phyloP scores from a whole-genome alignment of 2,888 invertebrate genomes.

The Cenopis cana region DNA sequence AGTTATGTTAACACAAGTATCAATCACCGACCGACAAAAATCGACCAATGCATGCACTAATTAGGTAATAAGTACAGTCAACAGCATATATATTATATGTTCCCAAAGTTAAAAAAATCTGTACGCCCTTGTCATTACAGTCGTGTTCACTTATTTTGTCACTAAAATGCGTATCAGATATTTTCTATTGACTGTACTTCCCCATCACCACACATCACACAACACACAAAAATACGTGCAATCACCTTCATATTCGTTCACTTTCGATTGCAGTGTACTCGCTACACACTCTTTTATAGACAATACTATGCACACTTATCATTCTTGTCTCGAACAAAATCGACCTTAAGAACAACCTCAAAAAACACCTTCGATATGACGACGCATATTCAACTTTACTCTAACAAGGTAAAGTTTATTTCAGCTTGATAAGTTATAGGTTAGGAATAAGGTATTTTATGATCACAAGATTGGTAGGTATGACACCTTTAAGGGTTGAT shows the following conservation, averaged over 20 bases:
- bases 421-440: neutral
- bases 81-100: no score
- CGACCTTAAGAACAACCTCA: constrained; percentile 66
- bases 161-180: no score
- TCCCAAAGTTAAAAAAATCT: no score
- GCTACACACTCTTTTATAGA: constrained; percentile 75
- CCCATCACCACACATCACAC: constrained; percentile 7
- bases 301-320: constrained; percentile 65
- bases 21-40: no score
- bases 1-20: neutral
- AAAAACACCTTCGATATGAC: constrained; percentile 38
- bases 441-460: constrained; percentile 43
- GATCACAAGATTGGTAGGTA: constrained; percentile 39
- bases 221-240: constrained; percentile 62
- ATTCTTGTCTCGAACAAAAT: constrained; percentile 66
- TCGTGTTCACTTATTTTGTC: no score
- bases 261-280: constrained; percentile 66
- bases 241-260: constrained; percentile 82
- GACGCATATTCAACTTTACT: constrained; percentile 14
- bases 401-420: neutral
- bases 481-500: constrained; percentile 43
- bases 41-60: neutral
- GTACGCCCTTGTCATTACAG: no score
- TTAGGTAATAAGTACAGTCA: no score
- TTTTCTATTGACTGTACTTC: no score